Evolutionary conservation across 2,888 invertebrate genomes (phyloP), one percentile per base, ranked within the genome.

Genomic region (Dasysyrphus albostriatus): DNA sequence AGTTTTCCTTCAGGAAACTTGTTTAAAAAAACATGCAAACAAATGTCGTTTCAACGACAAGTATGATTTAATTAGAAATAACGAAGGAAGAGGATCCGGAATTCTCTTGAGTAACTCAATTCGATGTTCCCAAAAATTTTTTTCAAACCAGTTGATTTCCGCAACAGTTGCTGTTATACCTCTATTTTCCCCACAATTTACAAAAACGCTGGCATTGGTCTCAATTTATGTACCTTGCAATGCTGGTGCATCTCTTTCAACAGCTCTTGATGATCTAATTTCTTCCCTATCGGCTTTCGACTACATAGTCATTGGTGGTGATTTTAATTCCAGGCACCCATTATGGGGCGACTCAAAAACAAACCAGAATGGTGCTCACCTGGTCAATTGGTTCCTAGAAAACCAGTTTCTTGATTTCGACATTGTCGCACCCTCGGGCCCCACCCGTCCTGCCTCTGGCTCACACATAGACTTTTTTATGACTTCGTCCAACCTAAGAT

Each of bases 131-230:
- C 39, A 39, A 12, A 12, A 10, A 12, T 0, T 4, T 12, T 39
- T 39, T 39, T 42, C 42, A 4, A 42, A n/a, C 6, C 4, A 42
- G 0, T 5, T n/a, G 2, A 42, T 42, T n/a, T 42, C 14, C 12
- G 42, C 42, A 5, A 42, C 42, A 6, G 14, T n/a, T 5, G 42
- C 14, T 1, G 14, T 10, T 0, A 14, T 42, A 3, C 42, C 39
- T 4, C 4, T 14, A 14, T 3, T 0, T 14, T n/a, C 5, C 1
- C 5, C 12, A 14, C n/a, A n/a, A 1, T 2, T 6, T 1, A n/a
- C 42, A 3, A n/a, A n/a, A 42, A 3, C 42, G 1, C 5, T 42
- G 5, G 42, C 42, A 1, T 14, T 42, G 14, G 42, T n/a, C 12
- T n/a, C 42, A 4, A 10, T 39, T 12, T 39, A 44, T 7, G n/a